A percentile compares a stretch with the other conserved stretches of the same genome.
These are phyloP conservation scores for Meghimatium bilineatum DNA, from an alignment of 2,888 invertebrate genomes.

Conservation along the genomic window DNA sequence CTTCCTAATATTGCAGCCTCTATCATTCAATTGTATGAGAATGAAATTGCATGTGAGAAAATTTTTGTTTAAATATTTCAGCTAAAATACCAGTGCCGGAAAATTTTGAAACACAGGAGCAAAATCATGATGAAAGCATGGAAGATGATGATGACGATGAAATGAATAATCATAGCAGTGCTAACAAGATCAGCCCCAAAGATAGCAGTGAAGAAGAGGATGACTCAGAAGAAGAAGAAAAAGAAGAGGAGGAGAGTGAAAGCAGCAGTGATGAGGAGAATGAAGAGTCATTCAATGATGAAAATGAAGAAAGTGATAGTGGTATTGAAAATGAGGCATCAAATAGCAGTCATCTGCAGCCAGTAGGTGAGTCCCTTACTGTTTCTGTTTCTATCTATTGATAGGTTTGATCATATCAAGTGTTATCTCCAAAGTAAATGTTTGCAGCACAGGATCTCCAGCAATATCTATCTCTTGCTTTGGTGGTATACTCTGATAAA, in stretches of 20 bases:
- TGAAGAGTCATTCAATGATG: slow-evolving; percentile 51
- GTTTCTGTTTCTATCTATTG: too few relatives aligned
- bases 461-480: too few relatives aligned
- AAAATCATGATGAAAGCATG: slow-evolving; percentile 34
- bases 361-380: background rate
- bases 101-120: background rate
- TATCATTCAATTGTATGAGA: background rate
- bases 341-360: background rate
- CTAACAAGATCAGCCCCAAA: slow-evolving; percentile 1
- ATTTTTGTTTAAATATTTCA: background rate
- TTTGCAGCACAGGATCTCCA: too few relatives aligned
- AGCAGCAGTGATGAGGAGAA: slow-evolving; percentile 40
- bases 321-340: slow-evolving; percentile 48
- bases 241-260: slow-evolving; percentile 52
- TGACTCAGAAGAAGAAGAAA: slow-evolving; percentile 60
- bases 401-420: too few relatives aligned
- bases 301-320: slow-evolving; percentile 40
- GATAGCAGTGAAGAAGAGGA: slow-evolving; percentile 55
- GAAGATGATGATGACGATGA: slow-evolving; percentile 36
- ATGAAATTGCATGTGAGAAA: too few relatives aligned
- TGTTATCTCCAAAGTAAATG: too few relatives aligned
- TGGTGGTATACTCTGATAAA: too few relatives aligned
- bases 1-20: too few relatives aligned
- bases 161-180: slow-evolving; percentile 20
- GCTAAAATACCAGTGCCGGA: background rate